phyloP scores from a whole-genome alignment of 2,888 invertebrate genomes.

The Caenorhabditis imperialis region DNA sequence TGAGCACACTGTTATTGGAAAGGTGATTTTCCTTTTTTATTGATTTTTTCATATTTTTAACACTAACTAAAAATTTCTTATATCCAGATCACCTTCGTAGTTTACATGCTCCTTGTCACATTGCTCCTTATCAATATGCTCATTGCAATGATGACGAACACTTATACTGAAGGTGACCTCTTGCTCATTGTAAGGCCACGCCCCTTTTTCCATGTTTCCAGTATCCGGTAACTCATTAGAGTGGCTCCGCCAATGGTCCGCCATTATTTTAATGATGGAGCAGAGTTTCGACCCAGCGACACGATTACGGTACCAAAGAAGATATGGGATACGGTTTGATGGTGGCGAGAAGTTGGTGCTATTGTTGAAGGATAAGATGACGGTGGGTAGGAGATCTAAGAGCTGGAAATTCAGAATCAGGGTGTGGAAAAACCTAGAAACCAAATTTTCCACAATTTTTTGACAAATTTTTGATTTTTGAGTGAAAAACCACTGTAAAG shows the following conservation, averaged over 20 bases:
- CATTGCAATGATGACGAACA: slow-evolving; percentile 99
- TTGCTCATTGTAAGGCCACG: neutral
- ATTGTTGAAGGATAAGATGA: slow-evolving; percentile 67
- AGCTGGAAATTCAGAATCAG: too few species aligned
- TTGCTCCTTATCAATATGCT: slow-evolving; percentile 92
- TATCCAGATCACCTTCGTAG: slow-evolving; percentile 86
- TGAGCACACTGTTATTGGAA: slow-evolving; percentile 84
- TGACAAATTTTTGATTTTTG: too few species aligned
- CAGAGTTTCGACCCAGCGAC: slow-evolving; percentile 92
- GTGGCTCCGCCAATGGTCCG: slow-evolving; percentile 97
- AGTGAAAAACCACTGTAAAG: too few species aligned
- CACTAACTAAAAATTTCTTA: too few species aligned
- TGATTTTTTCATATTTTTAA: too few species aligned
- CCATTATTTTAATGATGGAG: slow-evolving; percentile 96
- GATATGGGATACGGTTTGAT: slow-evolving; percentile 89
- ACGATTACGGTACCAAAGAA: slow-evolving; percentile 87
- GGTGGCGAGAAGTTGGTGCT: slow-evolving; percentile 70
- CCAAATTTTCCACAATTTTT: too few species aligned
- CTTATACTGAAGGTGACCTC: slow-evolving; percentile 86
- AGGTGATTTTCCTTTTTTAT: slow-evolving; percentile 57
- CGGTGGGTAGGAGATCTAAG: slow-evolving; percentile 35
- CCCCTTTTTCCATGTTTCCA: slow-evolving; percentile 6
- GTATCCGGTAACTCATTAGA: slow-evolving; percentile 97
- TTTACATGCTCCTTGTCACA: slow-evolving; percentile 97
- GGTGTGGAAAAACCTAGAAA: too few species aligned